Conservation (phyloP, 1,140 invertebrate species). For the Tribolium madens region DNA sequence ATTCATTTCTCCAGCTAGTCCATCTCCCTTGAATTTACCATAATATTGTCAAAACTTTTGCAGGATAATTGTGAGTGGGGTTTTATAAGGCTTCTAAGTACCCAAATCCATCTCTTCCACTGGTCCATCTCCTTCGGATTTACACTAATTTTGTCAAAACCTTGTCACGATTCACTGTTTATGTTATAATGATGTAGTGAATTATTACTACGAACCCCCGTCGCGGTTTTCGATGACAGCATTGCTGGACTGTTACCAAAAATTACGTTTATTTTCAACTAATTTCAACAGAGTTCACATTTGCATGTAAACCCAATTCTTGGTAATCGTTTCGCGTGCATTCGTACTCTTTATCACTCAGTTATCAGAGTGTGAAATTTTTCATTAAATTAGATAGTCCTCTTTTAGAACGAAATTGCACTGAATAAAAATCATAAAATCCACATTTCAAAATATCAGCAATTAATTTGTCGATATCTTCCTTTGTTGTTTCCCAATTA, state of each 20-base stretch:
- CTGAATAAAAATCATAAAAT: too few relatives aligned
- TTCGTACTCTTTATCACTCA: background rate
- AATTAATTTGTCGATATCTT: background rate
- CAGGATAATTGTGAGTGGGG: too few relatives aligned
- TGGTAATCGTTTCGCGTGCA: background rate
- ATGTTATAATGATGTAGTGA: background rate
- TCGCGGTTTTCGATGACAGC: constrained; percentile 1
- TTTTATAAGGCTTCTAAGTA: too few relatives aligned
- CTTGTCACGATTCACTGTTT: constrained; percentile 19
- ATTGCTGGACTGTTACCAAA: constrained; percentile 2
- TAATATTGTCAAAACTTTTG: too few relatives aligned
- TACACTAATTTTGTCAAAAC: background rate
- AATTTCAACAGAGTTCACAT: background rate
- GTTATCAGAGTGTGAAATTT: constrained; percentile 22
- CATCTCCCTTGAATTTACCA: too few relatives aligned
- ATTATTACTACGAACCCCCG: constrained; percentile 5
- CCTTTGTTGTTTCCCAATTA: background rate
- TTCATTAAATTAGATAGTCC: constrained; percentile 8
- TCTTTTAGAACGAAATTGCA: too few relatives aligned
- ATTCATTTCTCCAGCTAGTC: too few relatives aligned
- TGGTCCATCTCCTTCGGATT: too few relatives aligned
- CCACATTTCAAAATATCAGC: too few relatives aligned
- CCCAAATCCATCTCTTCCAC: too few relatives aligned
- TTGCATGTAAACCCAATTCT: constrained; percentile 1
- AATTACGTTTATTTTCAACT: constrained; percentile 1